Evolutionary conservation across 2,113 vertebrate species (phyloP).

Genomic region (Hassar affinis): DNA sequence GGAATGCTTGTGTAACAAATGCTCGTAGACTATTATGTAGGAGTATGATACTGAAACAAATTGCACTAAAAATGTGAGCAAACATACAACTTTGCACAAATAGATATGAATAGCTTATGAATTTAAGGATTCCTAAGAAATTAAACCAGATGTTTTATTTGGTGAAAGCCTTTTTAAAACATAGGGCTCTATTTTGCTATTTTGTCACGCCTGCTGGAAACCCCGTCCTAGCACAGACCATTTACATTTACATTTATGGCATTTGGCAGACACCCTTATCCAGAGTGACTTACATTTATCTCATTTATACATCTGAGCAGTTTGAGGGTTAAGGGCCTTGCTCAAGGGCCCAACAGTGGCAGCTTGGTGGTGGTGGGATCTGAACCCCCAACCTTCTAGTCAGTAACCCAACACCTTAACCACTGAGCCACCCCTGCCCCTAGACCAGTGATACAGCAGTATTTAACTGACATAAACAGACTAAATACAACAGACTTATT

Average conservation of each 20-base stretch:
- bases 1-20: conserved; percentile 22
- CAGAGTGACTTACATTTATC: too few relatives aligned
- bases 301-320: too few relatives aligned
- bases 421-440: too few relatives aligned
- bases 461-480: background rate
- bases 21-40: conserved; percentile 16
- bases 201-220: background rate
- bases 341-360: too few relatives aligned
- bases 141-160: background rate
- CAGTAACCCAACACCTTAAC: too few relatives aligned
- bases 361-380: too few relatives aligned
- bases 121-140: background rate
- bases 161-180: background rate
- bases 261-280: too few relatives aligned
- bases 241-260: too few relatives aligned
- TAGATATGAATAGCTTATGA: background rate
- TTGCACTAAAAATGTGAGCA: conserved; percentile 9
- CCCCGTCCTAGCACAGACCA: background rate
- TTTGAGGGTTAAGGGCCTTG: too few relatives aligned
- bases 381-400: too few relatives aligned
- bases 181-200: background rate
- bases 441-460: background rate
- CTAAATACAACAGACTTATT: background rate
- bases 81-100: background rate
- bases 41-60: conserved; percentile 11